Conservation (phyloP, 2,797 vertebrate species). For the Alosa sapidissima region DNA sequence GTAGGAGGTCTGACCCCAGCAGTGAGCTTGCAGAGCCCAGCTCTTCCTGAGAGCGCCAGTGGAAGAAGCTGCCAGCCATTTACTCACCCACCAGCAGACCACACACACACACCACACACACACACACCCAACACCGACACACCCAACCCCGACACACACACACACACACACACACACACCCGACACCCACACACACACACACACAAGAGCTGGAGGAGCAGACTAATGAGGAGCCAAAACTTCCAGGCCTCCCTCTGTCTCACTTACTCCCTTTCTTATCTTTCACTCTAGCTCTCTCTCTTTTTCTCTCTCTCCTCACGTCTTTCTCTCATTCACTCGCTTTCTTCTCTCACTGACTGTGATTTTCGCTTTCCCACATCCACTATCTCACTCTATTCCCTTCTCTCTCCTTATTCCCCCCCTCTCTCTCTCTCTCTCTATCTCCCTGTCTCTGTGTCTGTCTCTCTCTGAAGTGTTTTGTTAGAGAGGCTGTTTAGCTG, state of each 20-base stretch:
- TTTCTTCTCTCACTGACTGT: background rate
- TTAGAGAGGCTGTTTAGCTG: background rate
- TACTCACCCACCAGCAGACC: slow-evolving; percentile 33
- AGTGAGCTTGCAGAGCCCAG: slow-evolving; percentile 71
- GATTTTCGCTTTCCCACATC: background rate
- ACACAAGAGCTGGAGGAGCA: background rate
- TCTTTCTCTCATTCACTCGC: background rate
- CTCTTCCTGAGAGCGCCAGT: slow-evolving; percentile 74
- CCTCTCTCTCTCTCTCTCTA: background rate
- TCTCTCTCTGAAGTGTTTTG: slow-evolving; percentile 25
- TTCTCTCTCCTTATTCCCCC: background rate
- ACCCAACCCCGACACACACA: slow-evolving; percentile 31
- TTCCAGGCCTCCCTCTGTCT: background rate
- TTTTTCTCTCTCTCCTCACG: background rate
- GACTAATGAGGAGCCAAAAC: background rate
- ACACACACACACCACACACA: slow-evolving; percentile 42
- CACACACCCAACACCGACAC: slow-evolving; percentile 19
- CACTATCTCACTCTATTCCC: background rate
- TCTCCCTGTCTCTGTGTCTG: slow-evolving; percentile 23
- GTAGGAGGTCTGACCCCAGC: slow-evolving; percentile 62
- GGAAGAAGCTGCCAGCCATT: slow-evolving; percentile 75
- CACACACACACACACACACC: slow-evolving; percentile 37
- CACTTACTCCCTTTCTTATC: background rate
- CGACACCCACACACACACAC: slow-evolving; percentile 7
- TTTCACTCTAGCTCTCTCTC: background rate